Base-by-base conservation (phyloP, 23 tunicate genomes). In the Halocynthia roretzi region DNA sequence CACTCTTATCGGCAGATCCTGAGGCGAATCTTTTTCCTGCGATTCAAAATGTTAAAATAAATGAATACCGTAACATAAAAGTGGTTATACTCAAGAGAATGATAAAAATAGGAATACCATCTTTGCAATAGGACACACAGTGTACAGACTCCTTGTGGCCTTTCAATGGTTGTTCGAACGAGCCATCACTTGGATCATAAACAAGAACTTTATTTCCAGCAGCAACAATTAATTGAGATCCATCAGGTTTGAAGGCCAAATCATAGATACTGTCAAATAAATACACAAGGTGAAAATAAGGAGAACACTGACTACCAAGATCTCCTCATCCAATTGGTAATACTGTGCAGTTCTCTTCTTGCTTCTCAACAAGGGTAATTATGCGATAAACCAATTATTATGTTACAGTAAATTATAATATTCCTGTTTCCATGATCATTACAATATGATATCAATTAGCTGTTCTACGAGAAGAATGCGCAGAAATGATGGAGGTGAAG, bases 181-280 rank as follows among this genome's bases (percentile, higher is more conserved):
- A 68, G 57, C 98, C 98, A 68, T 92, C 98, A 52, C 44, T 58
- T 6, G 98, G 83, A 79, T 92, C 83, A 80, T 92, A 92, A 17
- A 92, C 91, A 68, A 92, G 81, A 10, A 85, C 80, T 67, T 76
- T 72, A 40, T 62, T 78, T 6, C 98, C 98, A 7, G 87, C 80
- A 12, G 98, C 92, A 52, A 86, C 92, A 7, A 92, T 56, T 53
- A 92, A 51, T 53, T 92, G 87, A n/a, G 85, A 17, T 23, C 98
- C 98, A 86, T 92, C 98, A 21, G 98, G 98, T 52, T 92, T 92
- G 74, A 92, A 92, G 48, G 98, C 92, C 20, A 92, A 58, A 67
- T 76, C 83, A 79, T 92, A 87, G 23, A 92, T 76, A 71, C 98
- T 92, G 82, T 19, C 75, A 86, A 64, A 7, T 22, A 51, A 76